Base-by-base conservation (phyloP, 2,113 vertebrate genomes). In the Oryzias curvinotus region DNA sequence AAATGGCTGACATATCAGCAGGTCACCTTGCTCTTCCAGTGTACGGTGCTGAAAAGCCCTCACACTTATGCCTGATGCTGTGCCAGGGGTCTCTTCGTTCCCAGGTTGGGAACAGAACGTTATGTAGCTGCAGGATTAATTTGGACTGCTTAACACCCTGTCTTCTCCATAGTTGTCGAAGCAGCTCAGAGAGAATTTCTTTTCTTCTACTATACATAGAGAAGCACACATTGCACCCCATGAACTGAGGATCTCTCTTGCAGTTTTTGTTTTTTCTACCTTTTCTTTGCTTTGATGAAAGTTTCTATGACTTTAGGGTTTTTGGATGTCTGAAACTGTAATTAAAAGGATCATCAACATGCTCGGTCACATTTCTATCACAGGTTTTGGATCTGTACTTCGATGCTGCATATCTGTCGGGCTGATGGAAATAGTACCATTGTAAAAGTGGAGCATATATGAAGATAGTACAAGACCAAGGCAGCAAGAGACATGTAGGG, bases 21-120 rank as follows among this genome's bases (percentile, higher is more conserved):
- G 81, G 86, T 87, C 86, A 82, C 77, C 77, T 80, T 80, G 77
- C 71, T 78, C 75, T 69, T 12, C 52, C 65, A n/a, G 55, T 23
- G 62, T 46, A 54, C 62, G 69, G 59, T 67, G 69, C 57, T 71
- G 73, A 73, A 67, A 57, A 74, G 78, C 52, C 57, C 68, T 75
- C 68, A 58, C 23, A 66, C 65, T 72, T 60, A n/a, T 43, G 21
- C 65, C 68, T 76, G 78, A 65, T 66, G 36, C n/a, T 57, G 54
- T 61, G 77, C 71, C 68, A 61, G 62, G 64, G 64, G 49, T 52
- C 75, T 79, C 63, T 6, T 58, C 41, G 62, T 85, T 60, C 71
- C 62, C 67, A 18, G 60, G 51, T 14, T 51, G 46, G 78, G 88
- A 84, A 87, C 86, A 85, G 77, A 72, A 82, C 75, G 63, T 85